phyloP scores from a whole-genome alignment of 1,140 invertebrate species.

The Macrostomum lignano region DNA sequence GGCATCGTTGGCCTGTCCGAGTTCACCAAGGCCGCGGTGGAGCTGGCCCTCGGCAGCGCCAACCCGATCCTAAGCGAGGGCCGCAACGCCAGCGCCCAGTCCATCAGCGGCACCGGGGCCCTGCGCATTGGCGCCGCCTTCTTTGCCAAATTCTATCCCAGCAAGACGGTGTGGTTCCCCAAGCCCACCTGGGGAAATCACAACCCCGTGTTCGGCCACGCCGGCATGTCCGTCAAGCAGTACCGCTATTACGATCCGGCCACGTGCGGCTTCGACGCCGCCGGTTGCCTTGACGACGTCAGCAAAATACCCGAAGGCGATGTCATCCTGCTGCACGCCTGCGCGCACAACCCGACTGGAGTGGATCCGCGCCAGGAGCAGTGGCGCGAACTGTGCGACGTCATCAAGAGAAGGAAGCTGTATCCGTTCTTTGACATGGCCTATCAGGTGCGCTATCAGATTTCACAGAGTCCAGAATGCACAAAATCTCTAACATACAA shows the following conservation, averaged over 20 bases:
- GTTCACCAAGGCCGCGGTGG: conserved; percentile 37
- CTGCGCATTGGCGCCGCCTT: conserved; percentile 65
- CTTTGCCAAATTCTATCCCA: conserved; percentile 30
- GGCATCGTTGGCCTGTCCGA: conserved; percentile 49
- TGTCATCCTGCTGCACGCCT: conserved; percentile 73
- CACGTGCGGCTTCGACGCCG: conserved; percentile 75
- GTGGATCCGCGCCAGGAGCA: conserved; percentile 49
- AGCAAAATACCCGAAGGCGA: conserved; percentile 55
- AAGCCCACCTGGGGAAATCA: conserved; percentile 96
- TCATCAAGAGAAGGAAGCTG: conserved; percentile 46
- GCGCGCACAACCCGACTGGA: conserved; percentile 95
- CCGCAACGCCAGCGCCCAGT: conserved; percentile 59
- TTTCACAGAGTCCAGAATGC: too few species aligned
- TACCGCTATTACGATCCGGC: conserved; percentile 38
- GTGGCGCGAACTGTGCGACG: conserved; percentile 50
- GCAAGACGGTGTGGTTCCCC: conserved; percentile 62
- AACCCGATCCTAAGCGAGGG: conserved; percentile 41
- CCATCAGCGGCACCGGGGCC: conserved; percentile 68
- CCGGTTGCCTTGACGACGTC: conserved; percentile 64
- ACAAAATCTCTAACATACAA: too few species aligned
- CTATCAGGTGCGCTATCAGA: too few species aligned
- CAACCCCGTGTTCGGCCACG: conserved; percentile 38
- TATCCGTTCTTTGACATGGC: conserved; percentile 99
- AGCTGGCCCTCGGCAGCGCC: conserved; percentile 59
- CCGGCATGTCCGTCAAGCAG: neutral